Percentiles rank a stretch among this genome's conserved stretches.
phyloP scores from a whole-genome alignment of 2,888 invertebrate species.

The Limnephilus marmoratus region DNA sequence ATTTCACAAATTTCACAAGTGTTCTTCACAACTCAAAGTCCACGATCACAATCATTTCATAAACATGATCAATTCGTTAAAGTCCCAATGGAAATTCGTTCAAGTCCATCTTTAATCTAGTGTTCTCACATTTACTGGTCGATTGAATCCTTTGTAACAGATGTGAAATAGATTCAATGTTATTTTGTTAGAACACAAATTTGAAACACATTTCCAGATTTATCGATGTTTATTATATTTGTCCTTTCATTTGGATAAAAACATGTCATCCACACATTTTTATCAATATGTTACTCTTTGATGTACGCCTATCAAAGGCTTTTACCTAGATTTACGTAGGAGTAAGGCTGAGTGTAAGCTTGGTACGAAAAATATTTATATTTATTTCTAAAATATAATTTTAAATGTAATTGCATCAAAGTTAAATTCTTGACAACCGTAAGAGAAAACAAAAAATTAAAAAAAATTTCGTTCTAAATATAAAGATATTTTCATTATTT shows the following conservation, averaged over 20 bases:
- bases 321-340: background rate
- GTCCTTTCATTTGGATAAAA: background rate
- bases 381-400: background rate
- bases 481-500: background rate
- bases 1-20: constrained; percentile 50
- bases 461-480: background rate
- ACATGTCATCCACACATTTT: background rate
- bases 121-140: constrained; percentile 19
- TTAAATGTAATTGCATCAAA: background rate
- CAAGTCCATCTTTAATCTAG: background rate
- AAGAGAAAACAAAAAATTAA: background rate
- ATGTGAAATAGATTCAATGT: background rate
- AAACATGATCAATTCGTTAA: background rate
- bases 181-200: constrained; percentile 41
- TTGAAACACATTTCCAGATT: background rate
- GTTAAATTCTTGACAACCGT: background rate
- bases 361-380: background rate
- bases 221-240: background rate
- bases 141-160: background rate
- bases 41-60: background rate
- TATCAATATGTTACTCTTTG: background rate
- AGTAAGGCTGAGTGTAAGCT: background rate
- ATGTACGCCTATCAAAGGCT: background rate
- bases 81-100: background rate
- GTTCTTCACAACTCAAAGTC: constrained; percentile 13